Percentiles rank a stretch among this genome's conserved stretches.
These are phyloP conservation scores for Drosophila pseudoobscura DNA, from an alignment of 1,140 invertebrate species.

Conservation along the genomic window DNA sequence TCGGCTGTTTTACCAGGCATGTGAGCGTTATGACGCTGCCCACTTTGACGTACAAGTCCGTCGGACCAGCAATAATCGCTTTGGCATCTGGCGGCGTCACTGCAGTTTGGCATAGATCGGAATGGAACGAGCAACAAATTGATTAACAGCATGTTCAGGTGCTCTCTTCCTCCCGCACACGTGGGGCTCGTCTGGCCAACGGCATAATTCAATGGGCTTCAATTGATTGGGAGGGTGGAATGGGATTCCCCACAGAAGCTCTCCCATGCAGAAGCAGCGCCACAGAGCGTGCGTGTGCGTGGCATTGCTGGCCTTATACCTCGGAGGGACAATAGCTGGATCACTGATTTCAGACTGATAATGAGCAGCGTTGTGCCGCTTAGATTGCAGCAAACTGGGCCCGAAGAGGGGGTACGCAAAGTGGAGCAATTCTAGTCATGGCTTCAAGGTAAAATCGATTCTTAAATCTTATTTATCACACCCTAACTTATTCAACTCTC, in stretches of 20 bases:
- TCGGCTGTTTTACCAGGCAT: conserved; percentile 92
- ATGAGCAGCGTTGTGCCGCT: conserved; percentile 9
- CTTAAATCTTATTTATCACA: no score
- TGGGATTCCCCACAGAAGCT: no score
- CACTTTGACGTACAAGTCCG: conserved; percentile 92
- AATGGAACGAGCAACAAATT: conserved; percentile 63
- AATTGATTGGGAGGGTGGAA: conserved; percentile 25
- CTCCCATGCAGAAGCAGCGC: neutral
- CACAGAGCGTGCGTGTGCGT: neutral
- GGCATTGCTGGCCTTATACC: conserved; percentile 6
- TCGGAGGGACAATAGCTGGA: conserved; percentile 6
- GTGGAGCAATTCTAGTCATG: no score
- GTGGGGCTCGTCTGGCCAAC: conserved; percentile 12
- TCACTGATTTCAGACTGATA: conserved; percentile 18
- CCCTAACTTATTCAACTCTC: no score
- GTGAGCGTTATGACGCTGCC: conserved; percentile 92
- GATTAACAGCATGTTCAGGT: conserved; percentile 67
- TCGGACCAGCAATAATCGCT: conserved; percentile 90
- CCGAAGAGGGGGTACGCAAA: no score
- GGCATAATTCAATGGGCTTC: conserved; percentile 37
- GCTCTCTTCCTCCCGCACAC: conserved; percentile 2
- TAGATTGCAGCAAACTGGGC: no score
- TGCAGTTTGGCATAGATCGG: conserved; percentile 40
- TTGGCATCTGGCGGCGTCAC: conserved; percentile 88
- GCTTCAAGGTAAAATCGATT: no score